Evolutionary conservation across 1,140 invertebrate genomes (phyloP), one percentile per base, ranked within the genome.

Genomic region (Drosophila hydei): DNA sequence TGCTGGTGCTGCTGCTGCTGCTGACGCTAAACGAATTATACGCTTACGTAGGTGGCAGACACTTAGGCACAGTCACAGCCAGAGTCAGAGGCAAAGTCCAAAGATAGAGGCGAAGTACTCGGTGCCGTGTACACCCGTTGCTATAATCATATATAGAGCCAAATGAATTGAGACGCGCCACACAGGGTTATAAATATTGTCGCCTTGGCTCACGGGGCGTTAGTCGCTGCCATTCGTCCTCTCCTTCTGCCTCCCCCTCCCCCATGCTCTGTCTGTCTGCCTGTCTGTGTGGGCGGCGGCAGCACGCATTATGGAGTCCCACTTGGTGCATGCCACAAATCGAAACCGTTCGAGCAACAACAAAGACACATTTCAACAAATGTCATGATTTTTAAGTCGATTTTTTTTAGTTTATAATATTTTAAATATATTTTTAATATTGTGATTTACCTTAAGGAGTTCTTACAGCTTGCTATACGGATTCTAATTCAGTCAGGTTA

Each of bases 111-210:
- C 21, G 50, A 45, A 7, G 50, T 45, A n/a, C 25, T 18, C 14
- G 19, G 58, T 21, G 16, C 30, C n/a, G 9, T n/a, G 43, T 45
- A 21, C 9, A 4, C 33, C 36, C 47, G 19, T 6, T 45, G 2
- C 18, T 45, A 71, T 56, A 71, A 58, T 58, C 52, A 43, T 56
- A 71, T 64, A 71, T 56, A 69, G 59, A 81, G 74, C 62, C 77
- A 89, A 89, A 89, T 89, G 85, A 89, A 89, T 89, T 89, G 85
- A 89, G 85, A 89, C 81, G 81, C 81, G 81, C 70, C 74, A 77
- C 74, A 77, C 62, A 87, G 85, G 75, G 81, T 85, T 85, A 85
- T 85, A 85, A 85, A 85, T 85, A 85, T 85, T 85, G 81, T 85
- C 81, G 75, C 81, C 69, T 60, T 56, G 65, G 48, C 50, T 63